Evolutionary conservation across 2,888 invertebrate species (phyloP).

Genomic region (Mellilla xanthometata): DNA sequence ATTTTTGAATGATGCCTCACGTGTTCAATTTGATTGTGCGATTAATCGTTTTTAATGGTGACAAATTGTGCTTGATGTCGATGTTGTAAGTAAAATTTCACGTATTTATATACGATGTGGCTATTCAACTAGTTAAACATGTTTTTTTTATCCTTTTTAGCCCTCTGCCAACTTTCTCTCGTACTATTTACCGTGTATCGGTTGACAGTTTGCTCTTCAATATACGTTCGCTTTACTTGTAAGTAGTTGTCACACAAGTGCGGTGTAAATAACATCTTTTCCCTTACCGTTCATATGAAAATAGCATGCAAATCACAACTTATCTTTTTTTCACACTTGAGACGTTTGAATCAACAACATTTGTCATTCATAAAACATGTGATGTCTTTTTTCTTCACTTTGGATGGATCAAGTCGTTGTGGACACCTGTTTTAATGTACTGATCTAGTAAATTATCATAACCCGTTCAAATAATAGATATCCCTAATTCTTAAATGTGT

Average conservation of each 20-base stretch:
- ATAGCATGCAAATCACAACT: constrained; percentile 35
- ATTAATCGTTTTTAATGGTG: constrained; percentile 9
- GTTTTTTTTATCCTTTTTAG: no score
- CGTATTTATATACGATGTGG: no score
- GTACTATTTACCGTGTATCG: constrained; percentile 30
- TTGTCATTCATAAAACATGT: constrained; percentile 45
- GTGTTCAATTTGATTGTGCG: constrained; percentile 4
- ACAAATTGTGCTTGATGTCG: not conserved
- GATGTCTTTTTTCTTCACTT: constrained; percentile 29
- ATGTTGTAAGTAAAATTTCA: no score
- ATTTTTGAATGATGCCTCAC: constrained; percentile 29
- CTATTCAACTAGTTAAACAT: no score
- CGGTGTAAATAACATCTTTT: constrained; percentile 31
- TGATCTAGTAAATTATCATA: constrained; percentile 36
- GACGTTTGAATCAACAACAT: constrained; percentile 30
- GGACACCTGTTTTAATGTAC: constrained; percentile 37
- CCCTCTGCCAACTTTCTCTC: constrained; percentile 7
- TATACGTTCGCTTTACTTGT: constrained; percentile 28
- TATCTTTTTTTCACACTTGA: constrained; percentile 39
- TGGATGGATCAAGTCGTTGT: constrained; percentile 26
- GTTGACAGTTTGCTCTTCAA: constrained; percentile 21
- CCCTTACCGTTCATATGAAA: constrained; percentile 19
- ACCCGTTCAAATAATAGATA: constrained; percentile 23
- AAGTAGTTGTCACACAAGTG: constrained; percentile 24
- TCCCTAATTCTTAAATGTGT: no score